phyloP scores from a whole-genome alignment of 2,888 invertebrate species.

The Anodontia alba region DNA sequence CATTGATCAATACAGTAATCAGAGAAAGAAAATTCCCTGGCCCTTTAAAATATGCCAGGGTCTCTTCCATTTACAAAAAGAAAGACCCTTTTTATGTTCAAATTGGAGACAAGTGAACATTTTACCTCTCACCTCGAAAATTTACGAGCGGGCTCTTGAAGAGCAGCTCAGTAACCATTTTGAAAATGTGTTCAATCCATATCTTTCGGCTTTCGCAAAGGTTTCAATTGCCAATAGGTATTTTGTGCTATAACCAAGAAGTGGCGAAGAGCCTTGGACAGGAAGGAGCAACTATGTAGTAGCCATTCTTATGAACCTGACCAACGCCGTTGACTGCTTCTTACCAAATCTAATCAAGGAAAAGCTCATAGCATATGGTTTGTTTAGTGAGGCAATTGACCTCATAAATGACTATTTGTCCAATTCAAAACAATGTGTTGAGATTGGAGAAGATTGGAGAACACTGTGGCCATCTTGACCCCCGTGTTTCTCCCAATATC shows the following conservation, averaged over 20 bases:
- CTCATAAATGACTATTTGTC: not conserved
- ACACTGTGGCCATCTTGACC: too few relatives aligned
- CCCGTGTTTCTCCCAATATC: too few relatives aligned
- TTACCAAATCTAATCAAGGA: not conserved
- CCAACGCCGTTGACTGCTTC: not conserved
- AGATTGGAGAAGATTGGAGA: not conserved
- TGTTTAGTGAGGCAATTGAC: not conserved
- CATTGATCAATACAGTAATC: not conserved
- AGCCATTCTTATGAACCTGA: conserved; percentile 5
- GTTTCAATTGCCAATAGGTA: not conserved
- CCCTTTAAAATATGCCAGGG: not conserved
- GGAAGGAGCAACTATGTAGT: not conserved
- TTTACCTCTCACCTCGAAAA: not conserved
- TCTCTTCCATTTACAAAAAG: not conserved
- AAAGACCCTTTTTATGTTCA: conserved; percentile 1
- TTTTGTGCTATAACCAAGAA: not conserved
- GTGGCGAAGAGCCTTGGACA: conserved; percentile 7
- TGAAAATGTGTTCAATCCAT: not conserved
- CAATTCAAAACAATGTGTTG: not conserved
- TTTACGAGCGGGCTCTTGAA: not conserved
- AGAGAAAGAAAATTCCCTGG: not conserved
- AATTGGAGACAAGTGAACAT: conserved; percentile 2
- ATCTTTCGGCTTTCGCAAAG: conserved; percentile 3
- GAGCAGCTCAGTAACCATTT: not conserved
- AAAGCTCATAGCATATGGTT: not conserved